Percentiles rank a stretch among this genome's conserved stretches.
Conservation (phyloP, 2,113 vertebrate genomes). For the Malurus melanocephalus region DNA sequence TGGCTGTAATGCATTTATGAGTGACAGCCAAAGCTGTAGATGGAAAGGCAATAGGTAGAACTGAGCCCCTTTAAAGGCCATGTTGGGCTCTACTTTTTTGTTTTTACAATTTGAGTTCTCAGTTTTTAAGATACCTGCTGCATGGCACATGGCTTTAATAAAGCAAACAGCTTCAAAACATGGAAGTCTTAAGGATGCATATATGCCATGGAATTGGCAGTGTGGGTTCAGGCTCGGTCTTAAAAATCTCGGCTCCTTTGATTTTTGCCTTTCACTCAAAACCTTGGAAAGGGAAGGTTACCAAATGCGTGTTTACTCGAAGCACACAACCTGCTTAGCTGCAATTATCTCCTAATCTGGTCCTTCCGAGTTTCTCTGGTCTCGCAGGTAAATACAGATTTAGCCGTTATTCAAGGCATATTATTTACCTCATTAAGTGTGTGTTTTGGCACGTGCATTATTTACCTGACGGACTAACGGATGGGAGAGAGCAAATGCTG, state of each 20-base stretch:
- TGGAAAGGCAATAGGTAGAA: not conserved
- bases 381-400: conserved; percentile 80
- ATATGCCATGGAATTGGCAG: not conserved
- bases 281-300: conserved; percentile 56
- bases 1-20: conserved; percentile 18
- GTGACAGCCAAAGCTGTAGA: conserved; percentile 1
- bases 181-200: not conserved
- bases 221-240: fast-evolving
- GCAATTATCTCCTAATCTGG: conserved; percentile 78
- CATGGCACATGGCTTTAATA: not conserved
- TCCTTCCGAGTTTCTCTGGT: conserved; percentile 70
- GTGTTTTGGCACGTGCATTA: conserved; percentile 78
- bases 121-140: not conserved
- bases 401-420: conserved; percentile 73
- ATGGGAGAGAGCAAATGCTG: conserved; percentile 70
- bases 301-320: conserved; percentile 71
- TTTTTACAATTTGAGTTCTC: not conserved
- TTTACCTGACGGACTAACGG: conserved; percentile 75
- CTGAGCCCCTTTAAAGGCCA: not conserved
- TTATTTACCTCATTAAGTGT: conserved; percentile 82
- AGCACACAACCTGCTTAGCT: conserved; percentile 71
- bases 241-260: not conserved
- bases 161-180: not conserved
- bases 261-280: conserved; percentile 26
- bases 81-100: not conserved